Evolutionary conservation across 2,797 vertebrate species (phyloP).

Genomic region (Sorex maritimensis): DNA sequence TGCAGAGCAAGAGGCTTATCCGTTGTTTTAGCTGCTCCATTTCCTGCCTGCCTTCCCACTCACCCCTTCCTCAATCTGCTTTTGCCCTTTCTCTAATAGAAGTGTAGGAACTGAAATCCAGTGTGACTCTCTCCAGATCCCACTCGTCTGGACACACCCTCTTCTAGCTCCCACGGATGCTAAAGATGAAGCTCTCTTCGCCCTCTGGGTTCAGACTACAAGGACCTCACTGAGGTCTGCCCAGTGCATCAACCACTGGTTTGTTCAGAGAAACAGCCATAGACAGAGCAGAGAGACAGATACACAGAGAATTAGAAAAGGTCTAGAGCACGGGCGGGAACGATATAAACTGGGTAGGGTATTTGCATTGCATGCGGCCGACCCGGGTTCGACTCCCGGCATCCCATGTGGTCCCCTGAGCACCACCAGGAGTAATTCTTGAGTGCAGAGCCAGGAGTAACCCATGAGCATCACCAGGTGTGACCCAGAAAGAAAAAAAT

Average conservation of each 20-base stretch:
- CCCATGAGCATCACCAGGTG: too few species aligned
- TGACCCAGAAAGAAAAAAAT: too few species aligned
- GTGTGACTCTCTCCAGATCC: too few species aligned
- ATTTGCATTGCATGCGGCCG: too few species aligned
- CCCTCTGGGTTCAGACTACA: neutral
- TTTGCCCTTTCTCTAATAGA: slow-evolving; percentile 8
- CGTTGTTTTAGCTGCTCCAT: neutral
- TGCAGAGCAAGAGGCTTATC: neutral
- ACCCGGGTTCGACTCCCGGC: too few species aligned
- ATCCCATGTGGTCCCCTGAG: too few species aligned
- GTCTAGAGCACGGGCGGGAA: neutral
- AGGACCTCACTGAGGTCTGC: neutral
- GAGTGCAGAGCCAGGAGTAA: too few species aligned
- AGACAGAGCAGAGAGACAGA: neutral
- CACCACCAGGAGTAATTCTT: too few species aligned
- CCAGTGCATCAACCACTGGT: neutral
- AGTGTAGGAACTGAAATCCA: too few species aligned
- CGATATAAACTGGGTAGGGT: too few species aligned
- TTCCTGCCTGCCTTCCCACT: neutral
- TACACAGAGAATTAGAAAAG: slow-evolving; percentile 8
- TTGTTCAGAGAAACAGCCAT: neutral
- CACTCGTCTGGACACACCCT: neutral
- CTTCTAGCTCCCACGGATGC: neutral
- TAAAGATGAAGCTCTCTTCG: slow-evolving; percentile 40
- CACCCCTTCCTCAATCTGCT: neutral